These are phyloP conservation scores for Rachycentron canadum DNA, from an alignment of 2,797 vertebrate species.

Conservation along the genomic window DNA sequence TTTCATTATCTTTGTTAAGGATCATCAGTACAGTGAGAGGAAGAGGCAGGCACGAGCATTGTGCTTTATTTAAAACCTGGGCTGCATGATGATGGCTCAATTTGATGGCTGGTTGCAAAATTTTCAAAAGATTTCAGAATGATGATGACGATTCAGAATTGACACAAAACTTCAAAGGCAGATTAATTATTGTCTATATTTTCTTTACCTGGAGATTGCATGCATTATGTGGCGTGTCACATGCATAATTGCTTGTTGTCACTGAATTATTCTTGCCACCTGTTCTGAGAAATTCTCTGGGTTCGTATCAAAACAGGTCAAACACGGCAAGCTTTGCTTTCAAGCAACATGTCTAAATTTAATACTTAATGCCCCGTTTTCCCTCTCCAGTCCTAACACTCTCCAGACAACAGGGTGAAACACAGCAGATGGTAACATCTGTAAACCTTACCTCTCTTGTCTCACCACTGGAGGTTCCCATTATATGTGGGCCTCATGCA, in stretches of 20 bases:
- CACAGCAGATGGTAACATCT: slow-evolving; percentile 74
- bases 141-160: background rate
- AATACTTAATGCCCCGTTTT: slow-evolving; percentile 55
- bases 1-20: slow-evolving; percentile 24
- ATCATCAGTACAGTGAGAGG: slow-evolving; percentile 8
- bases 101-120: background rate
- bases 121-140: slow-evolving; percentile 18
- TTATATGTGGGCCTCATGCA: slow-evolving; percentile 38
- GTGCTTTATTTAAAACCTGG: slow-evolving; percentile 16
- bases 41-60: background rate
- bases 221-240: slow-evolving; percentile 10
- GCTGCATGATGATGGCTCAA: background rate
- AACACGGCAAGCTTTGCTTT: slow-evolving; percentile 33
- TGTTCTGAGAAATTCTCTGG: slow-evolving; percentile 41
- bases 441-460: slow-evolving; percentile 61
- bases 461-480: slow-evolving; percentile 48
- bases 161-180: slow-evolving; percentile 12
- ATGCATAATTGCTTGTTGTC: slow-evolving; percentile 41
- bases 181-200: background rate
- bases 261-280: slow-evolving; percentile 60
- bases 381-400: slow-evolving; percentile 26
- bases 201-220: slow-evolving; percentile 20
- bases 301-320: slow-evolving; percentile 57
- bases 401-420: slow-evolving; percentile 50
- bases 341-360: slow-evolving; percentile 46